Conservation (phyloP, 2,797 vertebrate species). For the Malurus leucopterus region DNA sequence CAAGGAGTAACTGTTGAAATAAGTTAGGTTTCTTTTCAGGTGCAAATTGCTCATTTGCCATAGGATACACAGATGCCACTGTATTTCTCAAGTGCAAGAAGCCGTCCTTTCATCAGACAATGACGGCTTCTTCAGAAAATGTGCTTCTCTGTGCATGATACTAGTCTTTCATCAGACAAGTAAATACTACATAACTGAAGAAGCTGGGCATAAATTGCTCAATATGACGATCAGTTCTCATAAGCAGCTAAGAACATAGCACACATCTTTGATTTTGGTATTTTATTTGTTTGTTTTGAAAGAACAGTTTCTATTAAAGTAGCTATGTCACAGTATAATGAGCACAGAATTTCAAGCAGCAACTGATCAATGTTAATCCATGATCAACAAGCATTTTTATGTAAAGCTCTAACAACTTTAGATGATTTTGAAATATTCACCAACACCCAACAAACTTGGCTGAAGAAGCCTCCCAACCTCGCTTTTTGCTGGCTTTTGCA, state of each 20-base stretch:
- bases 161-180: background rate
- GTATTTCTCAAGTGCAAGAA: background rate
- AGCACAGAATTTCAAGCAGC: background rate
- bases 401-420: background rate
- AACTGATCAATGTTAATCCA: background rate
- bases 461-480: background rate
- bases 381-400: background rate
- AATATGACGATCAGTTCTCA: background rate
- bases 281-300: background rate
- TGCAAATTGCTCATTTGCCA: background rate
- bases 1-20: background rate
- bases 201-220: background rate
- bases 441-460: background rate
- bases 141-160: rapidly evolving
- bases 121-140: background rate
- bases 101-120: background rate
- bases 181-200: background rate
- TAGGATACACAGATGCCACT: background rate
- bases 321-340: background rate
- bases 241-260: background rate
- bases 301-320: background rate
- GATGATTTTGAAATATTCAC: background rate
- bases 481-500: background rate
- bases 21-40: background rate
- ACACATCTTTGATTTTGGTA: background rate